Base-by-base conservation (phyloP, 2,888 invertebrate species). In the Perizoma affinitatum region DNA sequence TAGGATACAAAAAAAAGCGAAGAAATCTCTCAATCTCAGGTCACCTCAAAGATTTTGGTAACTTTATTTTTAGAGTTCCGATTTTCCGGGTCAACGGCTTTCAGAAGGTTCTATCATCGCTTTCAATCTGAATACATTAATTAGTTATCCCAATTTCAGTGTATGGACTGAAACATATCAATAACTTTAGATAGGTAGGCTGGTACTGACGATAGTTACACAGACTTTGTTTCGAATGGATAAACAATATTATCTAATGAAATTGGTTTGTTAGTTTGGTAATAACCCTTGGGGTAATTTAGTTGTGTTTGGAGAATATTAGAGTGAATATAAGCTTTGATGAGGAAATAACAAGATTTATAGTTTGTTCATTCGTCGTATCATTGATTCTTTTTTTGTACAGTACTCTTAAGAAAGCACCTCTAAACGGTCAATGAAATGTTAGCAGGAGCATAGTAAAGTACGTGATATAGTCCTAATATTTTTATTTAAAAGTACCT, bases 111-210 rank as follows among this genome's bases (percentile, higher is more conserved):
- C 58, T 44, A 44, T 53, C 53, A 48, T 50, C 35, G 49, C 54
- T 50, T 54, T 54, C 49, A 54, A 59, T 59, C 54, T 35, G 49
- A 49, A 59, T 59, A 54, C 44, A 59, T 59, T 59, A 59, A 59
- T 59, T 59, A 50, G 54, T 59, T 49, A 58, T 54, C 58, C 40
- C 11, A 52, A 52, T 58, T 52, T 58, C 40, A 49, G 58, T 58
- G 40, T 54, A 53, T 58, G 53, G 40, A 58, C 49, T 54, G 53
- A 54, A 59, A 43, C 49, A 40, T 49, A 45, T 49, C 44, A 50
- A 59, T 54, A 49, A 53, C 45, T 41, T 50, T 22, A 10, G 22
- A 45, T 36, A 8, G n/a, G 10, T n/a, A 33, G 38, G 9, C 40
- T 10, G 4, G 5, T n/a, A 5, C 36, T 42, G 36, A 11, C 8